Evolutionary conservation across 2,113 vertebrate genomes (phyloP).

Genomic region (Prinia subflava): DNA sequence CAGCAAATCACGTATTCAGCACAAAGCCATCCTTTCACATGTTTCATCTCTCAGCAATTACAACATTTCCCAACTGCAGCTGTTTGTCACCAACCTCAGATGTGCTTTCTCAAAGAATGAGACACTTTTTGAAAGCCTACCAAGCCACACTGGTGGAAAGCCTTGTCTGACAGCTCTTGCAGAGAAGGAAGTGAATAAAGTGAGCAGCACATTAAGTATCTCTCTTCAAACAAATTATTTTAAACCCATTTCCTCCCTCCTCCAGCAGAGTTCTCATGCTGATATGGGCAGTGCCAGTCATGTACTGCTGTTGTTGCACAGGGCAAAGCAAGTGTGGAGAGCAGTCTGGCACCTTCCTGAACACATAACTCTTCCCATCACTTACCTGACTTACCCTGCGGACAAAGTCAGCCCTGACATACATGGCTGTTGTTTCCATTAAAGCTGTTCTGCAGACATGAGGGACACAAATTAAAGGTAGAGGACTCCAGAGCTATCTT

Average conservation of each 20-base stretch:
- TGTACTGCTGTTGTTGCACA: neutral
- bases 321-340: neutral
- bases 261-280: neutral
- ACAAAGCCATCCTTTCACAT: neutral
- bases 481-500: neutral
- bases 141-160: neutral
- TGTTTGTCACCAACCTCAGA: neutral
- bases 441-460: neutral
- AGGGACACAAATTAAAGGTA: neutral
- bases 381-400: neutral
- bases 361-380: neutral
- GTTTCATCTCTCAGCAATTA: neutral
- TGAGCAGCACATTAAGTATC: neutral
- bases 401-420: neutral
- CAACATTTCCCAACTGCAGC: neutral
- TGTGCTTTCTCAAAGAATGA: neutral
- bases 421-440: neutral
- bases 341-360: neutral
- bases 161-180: neutral
- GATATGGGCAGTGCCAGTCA: neutral
- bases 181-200: neutral
- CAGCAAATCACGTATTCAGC: neutral
- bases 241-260: neutral
- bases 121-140: neutral
- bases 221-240: neutral